Evolutionary conservation across 37 sponge, comb jelly and placozoan species (phyloP).

Genomic region (Halisarca cf. caerulea): DNA sequence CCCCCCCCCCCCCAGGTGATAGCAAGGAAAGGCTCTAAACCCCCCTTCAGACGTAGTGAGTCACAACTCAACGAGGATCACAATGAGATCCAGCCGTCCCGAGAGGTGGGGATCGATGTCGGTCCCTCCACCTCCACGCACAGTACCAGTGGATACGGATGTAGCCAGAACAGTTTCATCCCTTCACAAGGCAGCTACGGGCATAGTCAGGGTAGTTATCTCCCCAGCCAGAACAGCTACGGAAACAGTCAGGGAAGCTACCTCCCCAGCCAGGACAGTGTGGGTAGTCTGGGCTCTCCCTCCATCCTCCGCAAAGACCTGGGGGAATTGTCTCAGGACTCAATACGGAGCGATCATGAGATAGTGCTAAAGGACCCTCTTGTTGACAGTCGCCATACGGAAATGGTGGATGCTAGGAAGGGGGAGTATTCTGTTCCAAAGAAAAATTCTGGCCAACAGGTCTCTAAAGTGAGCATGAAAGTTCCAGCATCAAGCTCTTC

Average conservation of each 20-base stretch:
- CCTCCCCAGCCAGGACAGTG: too few species aligned
- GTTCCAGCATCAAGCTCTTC: neutral
- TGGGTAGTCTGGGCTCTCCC: neutral
- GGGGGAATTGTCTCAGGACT: slow-evolving; percentile 1
- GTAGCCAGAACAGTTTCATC: neutral
- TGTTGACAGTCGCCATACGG: neutral
- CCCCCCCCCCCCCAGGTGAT: slow-evolving; percentile 15
- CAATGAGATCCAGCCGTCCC: neutral
- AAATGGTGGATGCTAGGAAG: neutral
- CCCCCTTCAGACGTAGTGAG: neutral
- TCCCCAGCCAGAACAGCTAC: too few species aligned
- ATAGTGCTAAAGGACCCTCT: neutral
- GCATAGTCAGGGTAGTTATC: too few species aligned
- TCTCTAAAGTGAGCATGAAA: too few species aligned
- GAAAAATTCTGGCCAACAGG: neutral
- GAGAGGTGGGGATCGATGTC: slow-evolving; percentile 65
- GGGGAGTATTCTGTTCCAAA: neutral
- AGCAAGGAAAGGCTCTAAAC: neutral
- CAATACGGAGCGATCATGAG: neutral
- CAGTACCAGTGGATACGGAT: neutral
- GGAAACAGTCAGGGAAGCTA: too few species aligned
- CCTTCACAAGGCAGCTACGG: too few species aligned
- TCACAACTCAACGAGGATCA: neutral
- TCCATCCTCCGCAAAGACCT: neutral
- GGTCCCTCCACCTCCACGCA: neutral